Percentiles rank a stretch among this genome's conserved stretches.
These are phyloP conservation scores for Micromys minutus DNA, from an alignment of 2,113 vertebrate genomes.

Conservation along the genomic window DNA sequence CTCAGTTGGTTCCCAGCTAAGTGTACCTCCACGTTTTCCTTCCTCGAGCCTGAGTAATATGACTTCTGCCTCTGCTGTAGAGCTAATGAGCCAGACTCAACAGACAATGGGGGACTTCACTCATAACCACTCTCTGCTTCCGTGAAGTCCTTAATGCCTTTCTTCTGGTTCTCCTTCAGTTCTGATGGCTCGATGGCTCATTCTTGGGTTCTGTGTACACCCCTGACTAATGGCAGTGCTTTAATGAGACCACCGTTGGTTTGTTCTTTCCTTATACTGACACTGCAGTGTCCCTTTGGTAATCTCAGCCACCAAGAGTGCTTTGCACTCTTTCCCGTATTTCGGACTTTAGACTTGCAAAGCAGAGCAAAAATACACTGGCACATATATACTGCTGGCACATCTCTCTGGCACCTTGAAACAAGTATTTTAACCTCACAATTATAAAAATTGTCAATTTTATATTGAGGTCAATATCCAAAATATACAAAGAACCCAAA, in stretches of 20 bases:
- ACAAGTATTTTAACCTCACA: not conserved
- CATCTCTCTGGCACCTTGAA: not conserved
- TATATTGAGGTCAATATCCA: not conserved
- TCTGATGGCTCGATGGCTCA: not conserved
- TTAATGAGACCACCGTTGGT: not conserved
- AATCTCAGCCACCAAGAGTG: not conserved
- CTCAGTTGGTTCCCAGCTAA: not conserved
- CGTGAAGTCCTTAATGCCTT: not conserved
- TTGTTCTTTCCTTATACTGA: not conserved
- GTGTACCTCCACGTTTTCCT: not conserved
- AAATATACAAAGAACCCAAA: not conserved
- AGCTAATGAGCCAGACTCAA: not conserved
- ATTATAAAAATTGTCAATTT: not conserved
- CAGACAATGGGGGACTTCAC: not conserved
- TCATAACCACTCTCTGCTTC: not conserved
- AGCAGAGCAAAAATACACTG: no score
- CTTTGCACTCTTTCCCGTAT: not conserved
- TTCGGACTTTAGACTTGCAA: conserved; percentile 21
- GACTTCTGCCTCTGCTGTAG: not conserved
- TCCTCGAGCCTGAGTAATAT: not conserved
- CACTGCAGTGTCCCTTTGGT: not conserved
- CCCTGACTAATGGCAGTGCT: not conserved
- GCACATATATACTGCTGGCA: no score
- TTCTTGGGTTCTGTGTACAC: not conserved
- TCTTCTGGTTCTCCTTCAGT: not conserved